Evolutionary conservation across 2,797 vertebrate genomes (phyloP), one percentile per base, ranked within the genome.

Genomic region (Micromesistius poutassou): DNA sequence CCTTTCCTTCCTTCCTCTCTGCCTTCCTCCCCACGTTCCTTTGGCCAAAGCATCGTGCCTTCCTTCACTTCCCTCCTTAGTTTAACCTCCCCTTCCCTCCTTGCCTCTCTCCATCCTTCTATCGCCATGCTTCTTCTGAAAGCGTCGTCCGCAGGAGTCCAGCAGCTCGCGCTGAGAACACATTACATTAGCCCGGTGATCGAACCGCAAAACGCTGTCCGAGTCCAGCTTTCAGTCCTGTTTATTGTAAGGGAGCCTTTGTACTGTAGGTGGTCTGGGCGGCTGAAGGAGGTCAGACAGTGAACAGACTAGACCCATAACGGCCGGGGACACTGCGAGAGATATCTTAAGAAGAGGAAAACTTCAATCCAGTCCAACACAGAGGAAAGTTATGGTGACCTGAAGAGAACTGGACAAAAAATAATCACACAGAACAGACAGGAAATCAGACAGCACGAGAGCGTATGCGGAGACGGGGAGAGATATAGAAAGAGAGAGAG

Each of bases 101-200:
- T 13, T n/a, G 13, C 30, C 19, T 75, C 22, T 19, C 36, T 55
- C 8, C 50, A 14, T 55, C 40, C 12, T 36, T 71, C 28, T 28
- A 73, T 30, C 46, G 72, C 30, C 79, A 77, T 72, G 70, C 10
- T 78, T 28, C 66, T 62, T 74, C 28, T 86, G 76, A 77, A 30
- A 78, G 66, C 77, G 9, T 75, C 82, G 84, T 68, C 42, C 42
- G 80, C 5, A 3, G 72, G 74, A 78, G 50, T 62, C 76, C 70
- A 8, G 42, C 73, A 72, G 78, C 77, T 28, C 10, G n/a, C 74
- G 55, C 73, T 36, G n/a, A 73, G 72, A 71, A 71, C 10, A 71
- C 72, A 73, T 31, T 19, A 6, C 33, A 28, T 14, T 5, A 25
- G 16, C 1, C 5, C 2, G 30, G 13, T 28, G 30, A 38, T 5